These are phyloP conservation scores for Eurosta solidaginis DNA, from an alignment of 1,140 invertebrate species.

Conservation along the genomic window DNA sequence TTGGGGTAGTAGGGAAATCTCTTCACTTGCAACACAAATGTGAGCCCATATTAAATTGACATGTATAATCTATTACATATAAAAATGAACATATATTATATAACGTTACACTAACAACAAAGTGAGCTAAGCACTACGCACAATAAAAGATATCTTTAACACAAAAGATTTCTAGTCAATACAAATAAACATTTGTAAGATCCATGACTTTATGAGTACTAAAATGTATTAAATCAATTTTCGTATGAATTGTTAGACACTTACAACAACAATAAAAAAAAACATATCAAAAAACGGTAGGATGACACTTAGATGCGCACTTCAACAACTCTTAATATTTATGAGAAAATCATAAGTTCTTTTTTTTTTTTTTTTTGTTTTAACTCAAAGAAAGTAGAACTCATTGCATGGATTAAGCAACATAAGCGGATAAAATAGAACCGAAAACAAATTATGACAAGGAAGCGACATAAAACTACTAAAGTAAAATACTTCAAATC, in stretches of 20 bases:
- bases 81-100: no score
- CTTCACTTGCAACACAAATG: no score
- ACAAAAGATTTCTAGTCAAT: no score
- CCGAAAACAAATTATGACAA: constrained; percentile 13
- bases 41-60: no score
- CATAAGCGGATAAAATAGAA: constrained; percentile 12
- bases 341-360: no score
- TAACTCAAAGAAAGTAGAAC: background rate
- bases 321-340: background rate
- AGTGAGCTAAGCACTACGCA: no score
- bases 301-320: background rate
- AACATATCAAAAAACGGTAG: background rate
- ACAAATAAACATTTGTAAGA: background rate
- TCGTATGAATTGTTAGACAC: background rate
- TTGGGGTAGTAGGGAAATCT: no score
- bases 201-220: background rate
- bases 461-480: constrained; percentile 13
- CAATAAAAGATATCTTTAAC: no score
- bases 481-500: constrained; percentile 6
- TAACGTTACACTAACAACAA: no score
- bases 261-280: background rate
- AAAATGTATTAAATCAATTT: constrained; percentile 12
- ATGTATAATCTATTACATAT: no score
- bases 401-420: background rate
- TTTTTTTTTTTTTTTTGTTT: background rate